These are phyloP conservation scores for Muscicapa striata DNA, from an alignment of 2,797 vertebrate genomes.

Conservation along the genomic window DNA sequence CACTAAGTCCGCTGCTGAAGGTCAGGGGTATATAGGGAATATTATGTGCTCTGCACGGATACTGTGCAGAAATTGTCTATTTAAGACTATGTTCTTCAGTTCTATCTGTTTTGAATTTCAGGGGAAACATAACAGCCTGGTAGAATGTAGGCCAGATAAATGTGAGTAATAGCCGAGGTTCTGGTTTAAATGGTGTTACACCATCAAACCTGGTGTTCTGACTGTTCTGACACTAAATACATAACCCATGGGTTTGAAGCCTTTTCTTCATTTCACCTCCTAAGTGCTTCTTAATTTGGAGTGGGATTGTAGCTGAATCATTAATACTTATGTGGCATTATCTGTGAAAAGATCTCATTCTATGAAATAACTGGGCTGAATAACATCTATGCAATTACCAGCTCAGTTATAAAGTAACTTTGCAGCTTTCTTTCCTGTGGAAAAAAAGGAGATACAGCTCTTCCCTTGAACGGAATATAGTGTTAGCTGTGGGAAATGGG, in stretches of 20 bases:
- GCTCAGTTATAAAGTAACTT: not conserved
- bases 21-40: not conserved
- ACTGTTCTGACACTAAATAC: not conserved
- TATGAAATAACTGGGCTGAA: not conserved
- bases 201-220: not conserved
- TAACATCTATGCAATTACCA: not conserved
- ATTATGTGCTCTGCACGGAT: not conserved
- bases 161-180: not conserved
- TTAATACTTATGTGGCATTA: not conserved
- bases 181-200: not conserved
- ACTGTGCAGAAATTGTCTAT: not conserved
- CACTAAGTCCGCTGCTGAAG: not conserved
- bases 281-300: not conserved
- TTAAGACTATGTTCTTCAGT: not conserved
- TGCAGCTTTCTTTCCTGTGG: not conserved
- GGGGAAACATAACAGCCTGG: not conserved
- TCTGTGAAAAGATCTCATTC: not conserved
- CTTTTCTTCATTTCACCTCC: not conserved
- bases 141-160: not conserved
- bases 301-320: not conserved
- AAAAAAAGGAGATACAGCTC: not conserved
- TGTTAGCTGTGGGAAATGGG: not conserved
- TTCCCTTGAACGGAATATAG: not conserved
- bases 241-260: not conserved
- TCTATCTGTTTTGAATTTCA: not conserved